Evolutionary conservation across 2,797 vertebrate species (phyloP).

Genomic region (Myotis pilosus): DNA sequence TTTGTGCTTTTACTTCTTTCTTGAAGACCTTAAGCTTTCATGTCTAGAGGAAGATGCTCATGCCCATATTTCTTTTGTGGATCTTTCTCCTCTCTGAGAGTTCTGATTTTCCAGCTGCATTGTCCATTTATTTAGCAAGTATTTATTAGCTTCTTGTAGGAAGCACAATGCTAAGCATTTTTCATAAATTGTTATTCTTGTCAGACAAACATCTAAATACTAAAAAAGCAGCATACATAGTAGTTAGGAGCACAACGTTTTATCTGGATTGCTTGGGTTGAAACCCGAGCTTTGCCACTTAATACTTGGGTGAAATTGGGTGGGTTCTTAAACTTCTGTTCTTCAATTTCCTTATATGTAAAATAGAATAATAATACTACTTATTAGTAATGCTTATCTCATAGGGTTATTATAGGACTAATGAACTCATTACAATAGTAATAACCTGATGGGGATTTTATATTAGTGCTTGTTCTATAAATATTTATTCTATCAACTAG

Average conservation of each 20-base stretch:
- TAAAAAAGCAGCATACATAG: background rate
- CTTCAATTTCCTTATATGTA: background rate
- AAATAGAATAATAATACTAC: background rate
- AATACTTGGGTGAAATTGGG: background rate
- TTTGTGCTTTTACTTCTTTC: background rate
- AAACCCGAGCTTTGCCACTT: background rate
- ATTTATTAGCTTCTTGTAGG: constrained; percentile 3
- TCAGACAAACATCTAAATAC: background rate
- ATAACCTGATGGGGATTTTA: background rate
- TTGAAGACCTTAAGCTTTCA: background rate
- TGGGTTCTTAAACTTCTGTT: background rate
- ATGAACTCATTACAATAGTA: background rate
- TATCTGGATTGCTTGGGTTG: background rate
- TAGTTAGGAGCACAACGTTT: background rate
- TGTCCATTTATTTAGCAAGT: background rate
- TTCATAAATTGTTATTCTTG: constrained; percentile 14
- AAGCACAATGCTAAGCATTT: constrained; percentile 26
- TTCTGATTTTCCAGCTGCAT: constrained; percentile 15
- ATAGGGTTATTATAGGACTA: background rate
- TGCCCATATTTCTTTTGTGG: background rate
- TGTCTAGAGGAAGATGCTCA: background rate
- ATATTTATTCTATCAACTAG: background rate
- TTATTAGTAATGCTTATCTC: background rate
- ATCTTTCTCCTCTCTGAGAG: background rate
- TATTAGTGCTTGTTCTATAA: background rate